Evolutionary conservation across 2,797 vertebrate genomes (phyloP), one percentile per base, ranked within the genome.

Genomic region (Neostethus bicornis): DNA sequence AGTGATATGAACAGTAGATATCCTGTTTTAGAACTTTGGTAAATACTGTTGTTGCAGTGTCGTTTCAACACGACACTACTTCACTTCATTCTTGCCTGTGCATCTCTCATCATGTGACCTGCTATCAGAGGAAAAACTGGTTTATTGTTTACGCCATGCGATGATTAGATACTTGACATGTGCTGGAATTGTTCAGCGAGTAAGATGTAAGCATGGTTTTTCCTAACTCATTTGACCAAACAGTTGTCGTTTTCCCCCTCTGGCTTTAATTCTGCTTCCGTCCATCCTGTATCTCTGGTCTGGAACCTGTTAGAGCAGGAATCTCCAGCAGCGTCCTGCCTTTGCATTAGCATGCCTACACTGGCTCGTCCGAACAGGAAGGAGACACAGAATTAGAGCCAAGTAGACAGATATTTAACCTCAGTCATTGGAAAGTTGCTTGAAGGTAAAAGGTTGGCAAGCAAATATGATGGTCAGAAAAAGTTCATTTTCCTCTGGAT

Each of bases 251-350:
- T 42, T 41, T 35, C 66, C 39, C 48, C 37, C 48, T 75, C 54
- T 43, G 51, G 35, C 66, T 67, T 57, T n/a, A 42, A 56, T 50
- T 50, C 60, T 63, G 54, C 68, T 52, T 73, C 60, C n/a, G 61
- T 85, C 79, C 73, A 38, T 77, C 77, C 74, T 65, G 45, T 45
- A 74, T 65, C 76, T 71, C 56, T 65, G 66, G 81, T 88, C 87
- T 90, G 89, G 84, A 89, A 86, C 42, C 66, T 42, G 88, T 89
- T 90, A 89, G 70, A 46, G 64, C 76, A 85, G 85, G 89, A 89
- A 86, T 89, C 84, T 87, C 84, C 74, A 66, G 70, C 81, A 75
- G 86, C 1, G 73, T 62, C 61, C 77, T 34, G 73, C 55, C 50
- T 52, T 67, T 51, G 32, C 75, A 84, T 88, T 86, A 86, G 77